These are phyloP conservation scores for Nephila pilipes DNA, from an alignment of 1,140 invertebrate genomes.

Conservation along the genomic window DNA sequence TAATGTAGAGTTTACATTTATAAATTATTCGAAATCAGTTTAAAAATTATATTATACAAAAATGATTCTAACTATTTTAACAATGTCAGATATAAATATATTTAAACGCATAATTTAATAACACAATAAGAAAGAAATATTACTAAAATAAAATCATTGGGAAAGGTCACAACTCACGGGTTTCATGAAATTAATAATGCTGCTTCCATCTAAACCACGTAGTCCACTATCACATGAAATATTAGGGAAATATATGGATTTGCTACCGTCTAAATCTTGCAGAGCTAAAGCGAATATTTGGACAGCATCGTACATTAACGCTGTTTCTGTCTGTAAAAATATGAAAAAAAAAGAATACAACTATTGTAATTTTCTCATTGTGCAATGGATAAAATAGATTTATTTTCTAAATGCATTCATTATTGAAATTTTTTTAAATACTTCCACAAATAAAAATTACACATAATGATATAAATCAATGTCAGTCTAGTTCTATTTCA, in stretches of 20 bases:
- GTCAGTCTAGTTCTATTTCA: not conserved
- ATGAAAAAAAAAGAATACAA: not conserved
- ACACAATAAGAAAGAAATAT: not conserved
- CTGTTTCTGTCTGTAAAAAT: constrained; percentile 87
- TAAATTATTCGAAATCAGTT: no score
- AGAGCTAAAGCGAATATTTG: constrained; percentile 95
- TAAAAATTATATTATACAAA: no score
- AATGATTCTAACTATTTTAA: no score
- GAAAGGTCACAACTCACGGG: constrained; percentile 87
- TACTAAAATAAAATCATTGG: not conserved
- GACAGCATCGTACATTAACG: constrained; percentile 97
- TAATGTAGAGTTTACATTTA: no score
- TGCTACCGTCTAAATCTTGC: constrained; percentile 92
- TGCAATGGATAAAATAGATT: not conserved
- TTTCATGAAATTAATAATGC: constrained; percentile 98
- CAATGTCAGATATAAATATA: no score
- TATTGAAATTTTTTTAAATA: no score
- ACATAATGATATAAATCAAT: not conserved
- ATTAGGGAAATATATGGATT: constrained; percentile 81
- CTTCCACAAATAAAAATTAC: not conserved
- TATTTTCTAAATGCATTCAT: no score
- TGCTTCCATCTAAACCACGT: constrained; percentile 92
- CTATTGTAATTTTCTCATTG: not conserved
- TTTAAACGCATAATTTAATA: no score
- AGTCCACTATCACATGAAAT: constrained; percentile 82